A percentile compares a stretch with the other conserved stretches of the same genome.
phyloP scores from a whole-genome alignment of 2,888 invertebrate genomes.

The Emmelina monodactyla region DNA sequence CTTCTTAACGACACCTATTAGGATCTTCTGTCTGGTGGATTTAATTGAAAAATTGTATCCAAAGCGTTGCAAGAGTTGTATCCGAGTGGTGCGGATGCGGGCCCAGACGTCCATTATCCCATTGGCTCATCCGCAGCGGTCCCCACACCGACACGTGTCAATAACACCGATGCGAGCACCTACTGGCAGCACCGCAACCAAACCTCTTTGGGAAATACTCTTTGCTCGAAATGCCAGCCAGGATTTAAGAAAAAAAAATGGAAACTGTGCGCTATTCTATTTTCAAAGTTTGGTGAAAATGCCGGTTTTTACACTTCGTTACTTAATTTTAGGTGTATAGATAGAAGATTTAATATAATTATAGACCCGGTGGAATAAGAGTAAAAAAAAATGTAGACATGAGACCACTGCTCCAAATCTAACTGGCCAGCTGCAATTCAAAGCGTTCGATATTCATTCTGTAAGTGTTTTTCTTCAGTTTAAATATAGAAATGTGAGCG shows the following conservation, averaged over 20 bases:
- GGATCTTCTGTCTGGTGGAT: constrained; percentile 63
- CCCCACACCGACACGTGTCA: constrained; percentile 40
- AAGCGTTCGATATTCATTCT: constrained; percentile 30
- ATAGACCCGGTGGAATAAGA: no score
- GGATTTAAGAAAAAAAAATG: constrained; percentile 16
- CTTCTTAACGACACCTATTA: constrained; percentile 67
- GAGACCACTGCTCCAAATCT: no score
- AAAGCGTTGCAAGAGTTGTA: constrained; percentile 60
- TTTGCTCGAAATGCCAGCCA: no score
- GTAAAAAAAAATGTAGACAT: no score
- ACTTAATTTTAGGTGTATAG: no score
- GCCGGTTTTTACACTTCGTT: no score
- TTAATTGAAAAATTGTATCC: constrained; percentile 67
- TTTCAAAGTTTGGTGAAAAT: no score
- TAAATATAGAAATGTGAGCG: constrained; percentile 47
- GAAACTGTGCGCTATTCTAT: constrained; percentile 32
- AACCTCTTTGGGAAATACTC: no score
- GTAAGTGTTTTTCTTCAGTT: constrained; percentile 39
- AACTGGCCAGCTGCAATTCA: constrained; percentile 22
- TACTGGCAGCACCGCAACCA: constrained; percentile 18
- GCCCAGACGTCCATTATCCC: constrained; percentile 65
- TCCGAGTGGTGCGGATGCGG: constrained; percentile 64
- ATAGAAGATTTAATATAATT: no score
- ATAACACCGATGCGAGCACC: constrained; percentile 42
- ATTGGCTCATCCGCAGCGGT: constrained; percentile 58